Conservation (phyloP, 2,797 vertebrate species). For the Malurus leucopterus region DNA sequence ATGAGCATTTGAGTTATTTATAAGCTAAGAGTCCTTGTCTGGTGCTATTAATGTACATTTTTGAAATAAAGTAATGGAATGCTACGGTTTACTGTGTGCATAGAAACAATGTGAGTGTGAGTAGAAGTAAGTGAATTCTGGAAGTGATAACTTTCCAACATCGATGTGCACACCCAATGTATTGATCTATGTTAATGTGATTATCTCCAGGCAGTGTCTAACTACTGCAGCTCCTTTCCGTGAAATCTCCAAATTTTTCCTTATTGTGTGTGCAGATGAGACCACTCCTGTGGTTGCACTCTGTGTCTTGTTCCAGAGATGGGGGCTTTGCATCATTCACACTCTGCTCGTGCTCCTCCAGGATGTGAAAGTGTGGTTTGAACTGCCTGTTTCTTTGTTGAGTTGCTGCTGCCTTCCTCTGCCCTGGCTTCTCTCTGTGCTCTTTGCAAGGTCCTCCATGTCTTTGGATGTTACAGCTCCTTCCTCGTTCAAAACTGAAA, state of each 20-base stretch:
- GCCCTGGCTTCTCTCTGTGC: neutral
- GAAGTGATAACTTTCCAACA: neutral
- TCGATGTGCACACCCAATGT: neutral
- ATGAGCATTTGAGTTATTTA: neutral
- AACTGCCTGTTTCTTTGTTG: neutral
- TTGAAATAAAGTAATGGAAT: neutral
- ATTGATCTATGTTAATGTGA: neutral
- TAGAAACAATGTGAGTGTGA: neutral
- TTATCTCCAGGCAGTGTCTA: neutral
- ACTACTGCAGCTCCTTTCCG: neutral
- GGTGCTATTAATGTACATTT: neutral
- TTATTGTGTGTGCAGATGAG: fast-evolving
- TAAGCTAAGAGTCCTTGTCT: neutral
- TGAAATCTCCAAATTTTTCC: neutral
- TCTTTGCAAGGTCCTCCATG: neutral
- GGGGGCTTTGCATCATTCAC: neutral
- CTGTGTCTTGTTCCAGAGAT: neutral
- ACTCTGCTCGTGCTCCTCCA: neutral
- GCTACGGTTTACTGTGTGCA: neutral
- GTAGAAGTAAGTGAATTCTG: neutral
- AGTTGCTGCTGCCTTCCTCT: neutral
- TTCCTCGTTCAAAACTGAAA: neutral
- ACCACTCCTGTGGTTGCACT: neutral
- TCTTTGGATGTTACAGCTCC: neutral
- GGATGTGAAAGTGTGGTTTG: neutral